Percentiles rank a stretch among this genome's conserved stretches.
Conservation (phyloP, 2,888 invertebrate genomes). For the Barypeithes pellucidus region DNA sequence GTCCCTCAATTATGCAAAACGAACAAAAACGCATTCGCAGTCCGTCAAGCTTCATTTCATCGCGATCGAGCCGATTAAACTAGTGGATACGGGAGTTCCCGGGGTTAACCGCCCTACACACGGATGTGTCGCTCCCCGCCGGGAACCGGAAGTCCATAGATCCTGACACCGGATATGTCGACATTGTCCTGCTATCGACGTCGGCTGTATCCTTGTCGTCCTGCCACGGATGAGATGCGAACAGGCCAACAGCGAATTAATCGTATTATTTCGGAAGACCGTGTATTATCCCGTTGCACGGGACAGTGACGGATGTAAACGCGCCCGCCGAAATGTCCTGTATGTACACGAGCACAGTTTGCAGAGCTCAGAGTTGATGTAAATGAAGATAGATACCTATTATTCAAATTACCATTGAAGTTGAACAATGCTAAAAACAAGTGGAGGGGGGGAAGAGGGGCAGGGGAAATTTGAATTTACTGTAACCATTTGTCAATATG, state of each 20-base stretch:
- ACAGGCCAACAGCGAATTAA: slow-evolving; percentile 48
- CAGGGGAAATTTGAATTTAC: not conserved
- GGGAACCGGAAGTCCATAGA: slow-evolving; percentile 49
- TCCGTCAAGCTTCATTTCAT: slow-evolving; percentile 18
- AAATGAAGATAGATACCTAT: slow-evolving; percentile 53
- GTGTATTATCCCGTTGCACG: slow-evolving; percentile 48
- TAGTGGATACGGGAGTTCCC: slow-evolving; percentile 35
- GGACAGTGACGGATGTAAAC: slow-evolving; percentile 52
- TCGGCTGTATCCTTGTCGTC: slow-evolving; percentile 41
- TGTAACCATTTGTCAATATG: slow-evolving; percentile 15
- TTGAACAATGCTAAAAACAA: slow-evolving; percentile 45
- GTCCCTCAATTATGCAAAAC: not conserved
- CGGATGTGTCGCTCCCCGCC: slow-evolving; percentile 29
- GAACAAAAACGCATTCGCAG: slow-evolving; percentile 1
- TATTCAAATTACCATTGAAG: slow-evolving; percentile 53
- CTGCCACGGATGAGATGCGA: slow-evolving; percentile 48
- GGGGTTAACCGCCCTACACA: slow-evolving; percentile 35
- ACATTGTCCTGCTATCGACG: slow-evolving; percentile 51
- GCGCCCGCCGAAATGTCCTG: slow-evolving; percentile 47
- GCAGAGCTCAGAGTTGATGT: slow-evolving; percentile 45
- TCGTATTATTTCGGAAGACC: slow-evolving; percentile 53
- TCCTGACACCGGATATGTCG: slow-evolving; percentile 50
- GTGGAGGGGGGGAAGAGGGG: not conserved
- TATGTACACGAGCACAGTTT: slow-evolving; percentile 36
- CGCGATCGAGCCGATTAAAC: slow-evolving; percentile 28